Evolutionary conservation across 2,888 invertebrate species (phyloP), one percentile per base, ranked within the genome.

Genomic region (Julus scandinavius): DNA sequence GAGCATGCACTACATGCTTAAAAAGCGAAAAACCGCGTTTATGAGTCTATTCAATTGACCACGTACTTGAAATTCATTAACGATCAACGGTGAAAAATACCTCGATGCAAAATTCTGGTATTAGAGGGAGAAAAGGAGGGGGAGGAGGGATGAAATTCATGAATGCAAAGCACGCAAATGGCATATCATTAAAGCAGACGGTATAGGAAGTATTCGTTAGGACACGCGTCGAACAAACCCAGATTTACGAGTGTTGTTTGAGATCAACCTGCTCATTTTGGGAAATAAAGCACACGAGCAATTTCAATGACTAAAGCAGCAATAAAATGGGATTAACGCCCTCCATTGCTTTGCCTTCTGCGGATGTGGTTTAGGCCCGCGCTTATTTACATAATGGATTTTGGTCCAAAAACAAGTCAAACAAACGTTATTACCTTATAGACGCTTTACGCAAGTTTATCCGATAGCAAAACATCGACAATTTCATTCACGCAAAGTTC

Each of bases 211-310:
- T 20, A 20, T 29, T 72, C 5, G 11, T 11, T 29, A 72, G 72
- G 72, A 72, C 29, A 72, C 29, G 29, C 11, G 72, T 29, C 72
- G 11, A 29, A 72, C 72, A 72, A 72, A 38, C 29, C 29, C 72
- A 72, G 29, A 72, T 72, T 72, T 72, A 72, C 29, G 29, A 29
- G 29, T 6, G 72, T 13, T 72, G 72, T 29, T 72, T 72, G n/a
- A 72, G n/a, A 63, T 72, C 72, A 72, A 72, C 72, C 29, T 29
- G 29, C 72, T 72, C 72, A 72, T 72, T 72, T 72, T 72, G 72
- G 29, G 9, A 29, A 72, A 72, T 72, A 29, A 72, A 72, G 29
- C 72, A 72, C 72, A 20, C 4, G 6, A 7, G 38, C 72, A 38
- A 72, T 72, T 72, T 29, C 72, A 72, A 72, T 72, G n/a, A 72